Conservation (phyloP, 2,113 vertebrate genomes). For the Trachemys scripta region DNA sequence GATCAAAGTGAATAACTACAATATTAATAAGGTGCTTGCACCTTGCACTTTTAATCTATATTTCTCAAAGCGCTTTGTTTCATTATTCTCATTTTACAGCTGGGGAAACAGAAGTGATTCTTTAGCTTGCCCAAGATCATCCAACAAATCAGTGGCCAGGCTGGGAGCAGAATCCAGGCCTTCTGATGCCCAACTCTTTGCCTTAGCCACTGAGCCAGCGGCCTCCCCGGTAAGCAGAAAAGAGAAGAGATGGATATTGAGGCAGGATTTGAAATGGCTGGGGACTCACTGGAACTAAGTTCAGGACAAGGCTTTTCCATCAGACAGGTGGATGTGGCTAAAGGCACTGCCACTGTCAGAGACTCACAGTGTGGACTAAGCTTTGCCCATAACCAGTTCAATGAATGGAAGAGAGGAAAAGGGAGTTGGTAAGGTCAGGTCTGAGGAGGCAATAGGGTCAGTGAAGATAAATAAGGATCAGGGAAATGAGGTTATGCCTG, state of each 20-base stretch:
- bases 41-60: not conserved
- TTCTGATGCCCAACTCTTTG: not conserved
- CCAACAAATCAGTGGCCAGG: not conserved
- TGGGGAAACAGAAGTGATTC: not conserved
- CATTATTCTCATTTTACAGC: not conserved
- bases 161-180: not conserved
- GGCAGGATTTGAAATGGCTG: not conserved
- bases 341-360: not conserved
- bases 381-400: not conserved
- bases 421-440: not conserved
- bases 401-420: not conserved
- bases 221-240: no score
- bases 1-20: not conserved
- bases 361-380: not conserved
- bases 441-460: not conserved
- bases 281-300: fast-evolving
- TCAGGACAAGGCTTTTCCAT: not conserved
- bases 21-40: not conserved
- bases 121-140: not conserved
- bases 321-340: not conserved
- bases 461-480: not conserved
- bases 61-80: not conserved
- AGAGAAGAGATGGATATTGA: not conserved
- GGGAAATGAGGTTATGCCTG: not conserved
- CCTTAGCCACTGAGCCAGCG: not conserved